Base-by-base conservation (phyloP, 2,797 vertebrate species). In the Psittacula echo region DNA sequence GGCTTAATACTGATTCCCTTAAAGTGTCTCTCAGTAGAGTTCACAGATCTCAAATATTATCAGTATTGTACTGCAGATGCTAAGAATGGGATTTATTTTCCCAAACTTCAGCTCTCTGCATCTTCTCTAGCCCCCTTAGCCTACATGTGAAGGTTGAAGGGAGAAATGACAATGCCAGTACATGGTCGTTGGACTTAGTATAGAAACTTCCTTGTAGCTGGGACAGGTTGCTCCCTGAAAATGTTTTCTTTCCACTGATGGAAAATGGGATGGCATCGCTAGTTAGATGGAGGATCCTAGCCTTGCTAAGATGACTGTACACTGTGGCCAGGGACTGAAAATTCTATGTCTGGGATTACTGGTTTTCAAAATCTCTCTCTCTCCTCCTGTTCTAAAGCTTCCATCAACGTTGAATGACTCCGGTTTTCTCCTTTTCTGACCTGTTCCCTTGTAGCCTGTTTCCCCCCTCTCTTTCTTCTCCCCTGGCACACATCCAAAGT, bases 111-210 rank as follows among this genome's bases (percentile, higher is more conserved):
- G 10, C 13, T 53, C 23, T 50, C 23, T 61, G 9, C 5, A 3
- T 60, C 50, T 85, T 37, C 17, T 13, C 19, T 50, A 11, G 17
- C 34, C 4, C 22, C 19, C 4, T 67, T 42, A 22, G 27, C 16
- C 16, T 50, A 4, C 5, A 6, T 34, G 39, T 77, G 24, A 68
- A 48, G 23, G 23, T 37, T 10, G 21, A 54, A 37, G 26, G 39
- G 64, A 70, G 56, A 78, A 74, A 54, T 39, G 24, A 7, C 54
- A 44, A 6, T 24, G 41, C 56, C 30, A 30, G 42, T 18, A 20
- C 2, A 2, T 1, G 9, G 22, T 77, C 29, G 14, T 32, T 1
- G 0, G 17, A 27, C 82, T 56, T 54, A 61, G 13, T 62, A 3
- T 16, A 29, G 51, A 32, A 89, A 71, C 37, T 5, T 51, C 32